These are phyloP conservation scores for Lytechinus variegatus DNA, from an alignment of 35 echinoderm and acorn worm species.

Conservation along the genomic window DNA sequence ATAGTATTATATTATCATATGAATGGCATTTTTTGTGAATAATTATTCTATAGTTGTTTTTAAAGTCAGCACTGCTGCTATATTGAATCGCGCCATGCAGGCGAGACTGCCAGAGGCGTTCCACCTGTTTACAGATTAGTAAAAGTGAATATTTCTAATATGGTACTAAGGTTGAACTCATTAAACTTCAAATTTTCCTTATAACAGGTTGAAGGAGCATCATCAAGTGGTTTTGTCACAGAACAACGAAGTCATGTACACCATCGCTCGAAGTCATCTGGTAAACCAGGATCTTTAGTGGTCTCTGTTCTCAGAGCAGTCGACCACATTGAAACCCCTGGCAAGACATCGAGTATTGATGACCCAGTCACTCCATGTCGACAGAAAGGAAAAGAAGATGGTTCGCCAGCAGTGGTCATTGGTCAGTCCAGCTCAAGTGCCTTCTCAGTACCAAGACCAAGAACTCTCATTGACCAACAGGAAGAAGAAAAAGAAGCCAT, in stretches of 20 bases:
- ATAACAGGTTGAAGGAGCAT: conserved; percentile 15
- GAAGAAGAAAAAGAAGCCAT: neutral
- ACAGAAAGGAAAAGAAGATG: neutral
- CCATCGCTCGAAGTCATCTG: conserved; percentile 24
- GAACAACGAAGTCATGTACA: neutral
- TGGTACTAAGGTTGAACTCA: neutral
- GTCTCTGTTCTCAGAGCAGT: conserved; percentile 59
- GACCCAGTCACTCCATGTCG: neutral
- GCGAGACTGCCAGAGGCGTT: no score
- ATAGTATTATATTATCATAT: no score
- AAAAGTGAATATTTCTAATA: no score
- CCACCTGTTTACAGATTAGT: no score
- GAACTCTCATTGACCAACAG: neutral
- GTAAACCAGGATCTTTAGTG: conserved; percentile 28
- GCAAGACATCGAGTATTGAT: neutral
- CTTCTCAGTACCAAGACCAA: conserved; percentile 36
- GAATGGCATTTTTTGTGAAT: no score
- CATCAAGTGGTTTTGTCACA: conserved; percentile 23
- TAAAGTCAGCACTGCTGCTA: no score
- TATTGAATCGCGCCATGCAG: no score
- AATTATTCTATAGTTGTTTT: no score
- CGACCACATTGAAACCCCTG: conserved; percentile 46
- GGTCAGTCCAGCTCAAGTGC: conserved; percentile 56
- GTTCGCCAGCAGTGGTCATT: neutral
- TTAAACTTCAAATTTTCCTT: neutral